A percentile compares a stretch with the other conserved stretches of the same genome.
These are phyloP conservation scores for Rostratula benghalensis DNA, from an alignment of 2,113 vertebrate species.

Conservation along the genomic window DNA sequence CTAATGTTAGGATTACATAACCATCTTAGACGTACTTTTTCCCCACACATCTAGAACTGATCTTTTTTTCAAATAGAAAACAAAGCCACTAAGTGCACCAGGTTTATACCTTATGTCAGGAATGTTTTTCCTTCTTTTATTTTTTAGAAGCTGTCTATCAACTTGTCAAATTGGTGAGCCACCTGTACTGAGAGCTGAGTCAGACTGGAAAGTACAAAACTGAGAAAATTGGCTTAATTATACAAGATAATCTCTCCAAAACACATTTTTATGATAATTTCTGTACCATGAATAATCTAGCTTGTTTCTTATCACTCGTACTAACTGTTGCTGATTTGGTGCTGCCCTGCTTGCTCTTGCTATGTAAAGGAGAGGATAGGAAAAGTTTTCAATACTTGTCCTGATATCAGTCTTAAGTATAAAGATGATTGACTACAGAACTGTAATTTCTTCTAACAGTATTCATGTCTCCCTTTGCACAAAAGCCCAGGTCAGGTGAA, in stretches of 20 bases:
- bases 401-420: not conserved
- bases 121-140: not conserved
- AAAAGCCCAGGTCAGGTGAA: not conserved
- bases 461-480: not conserved
- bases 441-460: not conserved
- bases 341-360: not conserved
- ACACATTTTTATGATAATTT: not conserved
- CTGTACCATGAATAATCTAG: not conserved
- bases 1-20: not conserved
- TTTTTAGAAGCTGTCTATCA: not conserved
- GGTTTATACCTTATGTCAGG: not conserved
- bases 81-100: not conserved
- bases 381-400: not conserved
- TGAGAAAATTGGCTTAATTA: not conserved
- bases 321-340: not conserved
- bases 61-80: not conserved
- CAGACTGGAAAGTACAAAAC: not conserved
- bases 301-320: not conserved
- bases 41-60: accelerated
- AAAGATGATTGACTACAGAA: not conserved
- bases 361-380: accelerated
- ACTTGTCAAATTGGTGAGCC: not conserved
- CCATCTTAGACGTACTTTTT: not conserved
- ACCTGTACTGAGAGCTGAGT: not conserved
- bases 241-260: not conserved